Conservation (phyloP, 2,888 invertebrate genomes). For the Andricus quercusramuli region DNA sequence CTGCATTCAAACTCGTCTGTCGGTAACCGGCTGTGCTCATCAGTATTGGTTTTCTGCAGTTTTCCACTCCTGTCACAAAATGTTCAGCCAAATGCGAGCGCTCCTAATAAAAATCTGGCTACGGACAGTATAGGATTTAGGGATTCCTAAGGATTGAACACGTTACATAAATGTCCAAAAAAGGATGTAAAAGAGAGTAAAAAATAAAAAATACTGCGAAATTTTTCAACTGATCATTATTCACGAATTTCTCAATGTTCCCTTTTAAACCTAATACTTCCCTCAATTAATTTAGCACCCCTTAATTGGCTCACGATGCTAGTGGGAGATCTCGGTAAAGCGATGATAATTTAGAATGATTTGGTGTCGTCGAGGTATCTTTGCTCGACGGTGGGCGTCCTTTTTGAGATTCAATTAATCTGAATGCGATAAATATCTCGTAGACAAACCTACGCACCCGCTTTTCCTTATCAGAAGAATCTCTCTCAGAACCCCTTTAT, state of each 20-base stretch:
- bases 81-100: no score
- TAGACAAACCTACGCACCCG: slow-evolving; percentile 48
- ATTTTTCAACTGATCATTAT: neutral
- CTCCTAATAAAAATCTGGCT: no score
- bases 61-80: no score
- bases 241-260: neutral
- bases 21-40: no score
- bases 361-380: slow-evolving; percentile 16
- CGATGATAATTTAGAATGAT: slow-evolving; percentile 33
- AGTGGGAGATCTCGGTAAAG: slow-evolving; percentile 16
- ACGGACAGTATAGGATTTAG: no score
- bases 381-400: slow-evolving; percentile 51
- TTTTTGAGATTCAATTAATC: slow-evolving; percentile 67
- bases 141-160: no score
- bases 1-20: no score
- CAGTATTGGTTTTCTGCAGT: no score
- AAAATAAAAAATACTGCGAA: neutral
- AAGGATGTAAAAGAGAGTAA: no score
- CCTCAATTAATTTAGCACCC: slow-evolving; percentile 26
- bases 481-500: slow-evolving; percentile 52
- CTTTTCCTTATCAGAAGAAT: slow-evolving; percentile 28
- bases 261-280: neutral
- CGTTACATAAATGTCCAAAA: no score
- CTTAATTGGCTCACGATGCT: slow-evolving; percentile 33
- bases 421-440: slow-evolving; percentile 62